These are phyloP conservation scores for Mormyrus lacerda DNA, from an alignment of 2,113 vertebrate genomes.

Conservation along the genomic window DNA sequence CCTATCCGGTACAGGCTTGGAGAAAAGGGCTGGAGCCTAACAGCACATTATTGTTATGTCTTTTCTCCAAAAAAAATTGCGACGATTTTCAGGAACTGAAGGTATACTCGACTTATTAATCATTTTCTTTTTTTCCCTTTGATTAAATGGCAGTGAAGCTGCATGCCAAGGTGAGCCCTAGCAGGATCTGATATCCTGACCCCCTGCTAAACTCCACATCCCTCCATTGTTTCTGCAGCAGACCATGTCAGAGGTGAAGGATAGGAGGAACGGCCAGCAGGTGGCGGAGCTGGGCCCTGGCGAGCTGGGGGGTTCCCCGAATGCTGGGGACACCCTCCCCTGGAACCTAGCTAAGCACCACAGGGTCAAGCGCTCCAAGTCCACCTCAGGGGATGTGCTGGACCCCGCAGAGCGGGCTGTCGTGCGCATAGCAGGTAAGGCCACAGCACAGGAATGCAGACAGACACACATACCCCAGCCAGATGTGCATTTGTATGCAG, in stretches of 20 bases:
- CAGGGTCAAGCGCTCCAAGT: constrained; percentile 66
- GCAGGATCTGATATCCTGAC: neutral
- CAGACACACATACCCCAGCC: neutral
- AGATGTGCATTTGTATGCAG: neutral
- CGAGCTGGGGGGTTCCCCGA: constrained; percentile 44
- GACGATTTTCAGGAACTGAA: neutral
- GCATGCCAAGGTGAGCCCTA: neutral
- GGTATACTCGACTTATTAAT: neutral
- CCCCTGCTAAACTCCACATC: neutral
- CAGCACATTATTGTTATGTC: neutral
- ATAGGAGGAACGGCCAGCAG: constrained; percentile 42
- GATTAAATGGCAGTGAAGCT: neutral
- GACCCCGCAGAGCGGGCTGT: constrained; percentile 85
- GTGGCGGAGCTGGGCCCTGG: constrained; percentile 49
- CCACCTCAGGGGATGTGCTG: constrained; percentile 69
- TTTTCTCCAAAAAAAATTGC: neutral
- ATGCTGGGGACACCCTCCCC: constrained; percentile 80
- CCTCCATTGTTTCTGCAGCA: constrained; percentile 12
- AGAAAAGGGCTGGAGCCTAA: neutral
- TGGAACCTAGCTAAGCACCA: constrained; percentile 89
- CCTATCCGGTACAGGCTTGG: neutral
- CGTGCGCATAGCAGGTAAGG: constrained; percentile 81
- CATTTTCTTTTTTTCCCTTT: neutral
- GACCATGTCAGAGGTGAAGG: constrained; percentile 53
- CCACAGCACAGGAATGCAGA: neutral